Evolutionary conservation across 2,797 vertebrate genomes (phyloP).

Genomic region (Hephaestus fuliginosus): DNA sequence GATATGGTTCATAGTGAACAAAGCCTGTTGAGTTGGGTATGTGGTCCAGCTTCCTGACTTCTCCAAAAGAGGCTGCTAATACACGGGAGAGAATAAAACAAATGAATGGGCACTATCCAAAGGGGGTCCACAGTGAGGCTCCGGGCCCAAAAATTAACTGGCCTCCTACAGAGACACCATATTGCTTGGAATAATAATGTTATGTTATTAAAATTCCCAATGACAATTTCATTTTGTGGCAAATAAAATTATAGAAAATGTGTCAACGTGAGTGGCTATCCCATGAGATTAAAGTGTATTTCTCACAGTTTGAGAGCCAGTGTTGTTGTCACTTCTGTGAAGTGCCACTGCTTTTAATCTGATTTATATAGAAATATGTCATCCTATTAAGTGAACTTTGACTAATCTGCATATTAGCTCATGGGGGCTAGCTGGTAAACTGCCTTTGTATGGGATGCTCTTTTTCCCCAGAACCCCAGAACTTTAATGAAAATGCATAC

Average conservation of each 20-base stretch:
- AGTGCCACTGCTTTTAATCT: conserved; percentile 82
- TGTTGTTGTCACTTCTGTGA: conserved; percentile 76
- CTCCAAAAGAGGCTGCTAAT: conserved; percentile 89
- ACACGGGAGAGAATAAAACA: conserved; percentile 91
- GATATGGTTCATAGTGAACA: conserved; percentile 87
- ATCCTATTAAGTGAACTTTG: conserved; percentile 78
- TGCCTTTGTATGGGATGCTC: conserved; percentile 45
- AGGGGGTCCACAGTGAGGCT: conserved; percentile 75
- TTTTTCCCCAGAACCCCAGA: conserved; percentile 23
- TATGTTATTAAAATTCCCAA: conserved; percentile 81
- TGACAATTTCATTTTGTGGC: conserved; percentile 83
- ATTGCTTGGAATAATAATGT: conserved; percentile 87
- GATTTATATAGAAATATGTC: conserved; percentile 83
- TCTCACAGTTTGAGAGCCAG: conserved; percentile 70
- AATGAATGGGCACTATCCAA: conserved; percentile 88
- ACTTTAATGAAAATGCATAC: conserved; percentile 66
- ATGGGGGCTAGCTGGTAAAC: conserved; percentile 58
- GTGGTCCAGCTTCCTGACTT: conserved; percentile 83
- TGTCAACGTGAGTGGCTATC: conserved; percentile 77
- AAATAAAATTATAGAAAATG: conserved; percentile 80
- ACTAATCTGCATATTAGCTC: conserved; percentile 83
- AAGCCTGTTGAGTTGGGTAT: conserved; percentile 89
- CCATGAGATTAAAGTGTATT: conserved; percentile 76
- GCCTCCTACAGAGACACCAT: conserved; percentile 85
- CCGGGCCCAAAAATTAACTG: conserved; percentile 80